Evolutionary conservation across 2,888 invertebrate species (phyloP).

Genomic region (Eremobia ochroleuca): DNA sequence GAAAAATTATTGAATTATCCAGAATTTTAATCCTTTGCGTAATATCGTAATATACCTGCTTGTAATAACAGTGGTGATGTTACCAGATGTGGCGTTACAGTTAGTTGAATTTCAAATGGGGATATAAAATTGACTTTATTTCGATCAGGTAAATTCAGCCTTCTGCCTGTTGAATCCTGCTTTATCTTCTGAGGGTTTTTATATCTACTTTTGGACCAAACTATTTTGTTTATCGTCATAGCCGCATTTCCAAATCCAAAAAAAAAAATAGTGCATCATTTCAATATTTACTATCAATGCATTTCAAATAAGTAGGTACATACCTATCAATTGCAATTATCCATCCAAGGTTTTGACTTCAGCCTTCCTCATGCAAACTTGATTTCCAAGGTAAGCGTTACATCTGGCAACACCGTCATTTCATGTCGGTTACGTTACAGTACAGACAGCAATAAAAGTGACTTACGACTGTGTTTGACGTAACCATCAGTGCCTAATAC

Average conservation of each 20-base stretch:
- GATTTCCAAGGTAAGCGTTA: slow-evolving; percentile 34
- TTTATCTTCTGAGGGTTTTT: background rate
- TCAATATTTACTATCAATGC: background rate
- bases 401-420: slow-evolving; percentile 14
- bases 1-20: background rate
- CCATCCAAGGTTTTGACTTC: slow-evolving; percentile 17
- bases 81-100: background rate
- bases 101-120: background rate
- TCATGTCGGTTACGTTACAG: slow-evolving; percentile 36
- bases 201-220: background rate
- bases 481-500: slow-evolving; percentile 73
- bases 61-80: background rate
- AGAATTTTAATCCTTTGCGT: background rate
- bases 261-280: background rate
- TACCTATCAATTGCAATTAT: slow-evolving; percentile 1
- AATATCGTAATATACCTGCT: background rate
- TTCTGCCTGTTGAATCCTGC: background rate
- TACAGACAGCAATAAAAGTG: slow-evolving; percentile 63
- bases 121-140: background rate
- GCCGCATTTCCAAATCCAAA: background rate
- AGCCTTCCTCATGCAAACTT: slow-evolving; percentile 13
- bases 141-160: background rate
- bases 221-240: background rate
- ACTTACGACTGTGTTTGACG: slow-evolving; percentile 68
- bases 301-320: background rate